Base-by-base conservation (phyloP, 2,888 invertebrate species). In the Ctenicera cuprea region DNA sequence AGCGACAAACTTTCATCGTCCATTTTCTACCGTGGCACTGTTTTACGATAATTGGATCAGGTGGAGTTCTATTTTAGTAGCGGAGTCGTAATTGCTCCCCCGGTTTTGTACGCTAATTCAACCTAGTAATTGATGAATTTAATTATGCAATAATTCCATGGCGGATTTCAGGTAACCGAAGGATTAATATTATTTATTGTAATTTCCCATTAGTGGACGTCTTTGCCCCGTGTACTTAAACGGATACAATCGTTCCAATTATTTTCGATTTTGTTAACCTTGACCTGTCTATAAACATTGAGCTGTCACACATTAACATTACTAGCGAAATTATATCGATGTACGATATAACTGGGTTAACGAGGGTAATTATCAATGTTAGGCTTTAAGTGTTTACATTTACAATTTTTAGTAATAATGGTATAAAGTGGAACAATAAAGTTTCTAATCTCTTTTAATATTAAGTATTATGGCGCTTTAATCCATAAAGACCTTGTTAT, bases 41-140 rank as follows among this genome's bases (percentile, higher is more conserved):
- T 38, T 70, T 43, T 41, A 52, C 62, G 48, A 70, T 63, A 70
- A 70, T 63, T 70, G 38, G 52, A 63, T 63, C 16, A 43, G 63
- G 66, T 66, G 45, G 16, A 45, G 54, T 66, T 37, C 66, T 41
- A 66, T 66, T 66, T 66, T 66, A 54, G 66, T 66, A 66, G 16
- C 22, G 20, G 41, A 16, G 12, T 41, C 38, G 66, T 66, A 66
- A 66, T 66, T 66, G 41, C 52, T 18, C 14, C 54, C 37, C 54
- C 37, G 41, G 20, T 22, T 38, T 63, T 33, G 48, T 30, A 63
- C 30, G 16, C 54, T 54, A 30, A 48, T 16, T 16, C 14, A 66
- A 54, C 37, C 66, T 16, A 52, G 41, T 37, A 52, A 54, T 66
- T 54, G 38, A 54, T 41, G 22, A 38, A 66, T 54, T 22, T 41